Conservation (phyloP, 2,113 vertebrate genomes). For the Sarotherodon lohbergeri region DNA sequence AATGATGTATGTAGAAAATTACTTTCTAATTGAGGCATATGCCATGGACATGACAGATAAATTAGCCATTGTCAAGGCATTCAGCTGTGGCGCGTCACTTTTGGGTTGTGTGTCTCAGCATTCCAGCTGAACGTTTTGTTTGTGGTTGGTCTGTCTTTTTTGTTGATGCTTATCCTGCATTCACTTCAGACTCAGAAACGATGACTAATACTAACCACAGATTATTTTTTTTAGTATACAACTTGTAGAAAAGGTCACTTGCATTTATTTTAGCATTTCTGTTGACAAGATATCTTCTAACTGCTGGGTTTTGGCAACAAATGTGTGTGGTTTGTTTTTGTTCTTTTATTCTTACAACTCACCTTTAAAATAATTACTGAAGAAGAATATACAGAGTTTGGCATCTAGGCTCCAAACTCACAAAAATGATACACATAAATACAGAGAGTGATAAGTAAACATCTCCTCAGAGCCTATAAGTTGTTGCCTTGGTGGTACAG, state of each 20-base stretch:
- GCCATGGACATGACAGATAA: slow-evolving; percentile 62
- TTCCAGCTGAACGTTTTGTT: slow-evolving; percentile 29
- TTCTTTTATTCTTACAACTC: neutral
- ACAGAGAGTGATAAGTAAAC: neutral
- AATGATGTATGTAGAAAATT: slow-evolving; percentile 62
- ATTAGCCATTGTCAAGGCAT: slow-evolving; percentile 65
- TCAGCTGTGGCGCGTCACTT: slow-evolving; percentile 49
- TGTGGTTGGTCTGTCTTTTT: slow-evolving; percentile 3
- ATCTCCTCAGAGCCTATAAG: neutral
- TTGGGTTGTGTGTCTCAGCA: slow-evolving; percentile 7
- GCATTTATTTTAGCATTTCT: neutral
- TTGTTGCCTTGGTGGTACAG: neutral
- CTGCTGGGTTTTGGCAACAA: neutral
- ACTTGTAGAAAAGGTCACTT: neutral
- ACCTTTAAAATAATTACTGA: neutral
- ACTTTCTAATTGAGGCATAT: slow-evolving; percentile 71
- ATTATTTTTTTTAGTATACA: neutral
- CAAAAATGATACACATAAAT: neutral
- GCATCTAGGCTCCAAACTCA: neutral
- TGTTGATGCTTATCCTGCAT: slow-evolving; percentile 1
- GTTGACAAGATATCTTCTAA: neutral
- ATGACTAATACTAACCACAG: neutral
- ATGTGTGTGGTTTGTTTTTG: neutral
- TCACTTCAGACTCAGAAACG: neutral
- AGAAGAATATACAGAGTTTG: neutral